Evolutionary conservation across 2,888 invertebrate genomes (phyloP).

Genomic region (Tridacna gigas): DNA sequence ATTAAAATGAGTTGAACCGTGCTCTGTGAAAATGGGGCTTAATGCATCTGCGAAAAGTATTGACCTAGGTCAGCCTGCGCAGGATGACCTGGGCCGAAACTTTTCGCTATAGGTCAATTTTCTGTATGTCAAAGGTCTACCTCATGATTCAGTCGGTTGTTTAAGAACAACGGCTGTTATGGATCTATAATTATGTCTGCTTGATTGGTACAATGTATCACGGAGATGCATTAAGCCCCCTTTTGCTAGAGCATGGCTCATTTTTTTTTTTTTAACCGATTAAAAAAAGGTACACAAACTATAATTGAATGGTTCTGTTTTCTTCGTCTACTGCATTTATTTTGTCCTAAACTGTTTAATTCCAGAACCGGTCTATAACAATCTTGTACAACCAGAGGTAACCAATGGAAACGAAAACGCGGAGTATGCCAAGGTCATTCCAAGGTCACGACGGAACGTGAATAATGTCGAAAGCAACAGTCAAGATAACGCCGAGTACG

Average conservation of each 20-base stretch:
- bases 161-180: too few species aligned
- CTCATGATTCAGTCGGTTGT: too few species aligned
- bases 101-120: too few species aligned
- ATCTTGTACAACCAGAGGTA: not conserved
- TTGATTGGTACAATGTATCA: too few species aligned
- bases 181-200: too few species aligned
- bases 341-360: not conserved
- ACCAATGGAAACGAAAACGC: not conserved
- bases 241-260: not conserved
- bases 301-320: not conserved
- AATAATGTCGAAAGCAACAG: not conserved
- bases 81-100: too few species aligned
- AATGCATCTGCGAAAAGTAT: too few species aligned
- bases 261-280: not conserved
- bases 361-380: slow-evolving; percentile 18
- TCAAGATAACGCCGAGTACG: not conserved
- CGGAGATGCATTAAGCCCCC: too few species aligned
- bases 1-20: too few species aligned
- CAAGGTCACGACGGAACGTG: not conserved
- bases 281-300: not conserved
- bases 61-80: too few species aligned
- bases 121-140: too few species aligned
- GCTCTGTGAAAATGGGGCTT: too few species aligned
- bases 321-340: not conserved
- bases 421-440: slow-evolving; percentile 14